These are phyloP conservation scores for Vidua macroura DNA, from an alignment of 2,113 vertebrate genomes.

Conservation along the genomic window DNA sequence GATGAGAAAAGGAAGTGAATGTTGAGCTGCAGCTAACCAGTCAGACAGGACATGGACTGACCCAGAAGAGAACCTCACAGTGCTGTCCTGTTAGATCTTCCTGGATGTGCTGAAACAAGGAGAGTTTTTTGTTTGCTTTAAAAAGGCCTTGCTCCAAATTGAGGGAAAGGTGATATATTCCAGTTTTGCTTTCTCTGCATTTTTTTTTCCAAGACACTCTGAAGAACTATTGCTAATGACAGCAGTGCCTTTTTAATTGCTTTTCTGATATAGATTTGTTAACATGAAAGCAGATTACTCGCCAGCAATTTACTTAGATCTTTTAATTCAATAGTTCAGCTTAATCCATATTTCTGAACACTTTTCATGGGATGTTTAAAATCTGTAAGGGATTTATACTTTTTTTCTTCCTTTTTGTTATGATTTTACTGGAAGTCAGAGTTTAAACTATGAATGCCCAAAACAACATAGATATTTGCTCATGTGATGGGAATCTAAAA, in stretches of 20 bases:
- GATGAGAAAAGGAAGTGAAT: neutral
- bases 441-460: conserved; percentile 27
- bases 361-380: neutral
- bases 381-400: neutral
- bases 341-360: conserved; percentile 15
- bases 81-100: neutral
- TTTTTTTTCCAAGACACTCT: neutral
- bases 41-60: neutral
- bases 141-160: neutral
- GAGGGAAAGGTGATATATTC: neutral
- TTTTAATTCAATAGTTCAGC: neutral
- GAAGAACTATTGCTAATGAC: neutral
- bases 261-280: neutral
- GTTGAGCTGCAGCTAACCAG: neutral
- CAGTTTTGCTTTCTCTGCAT: neutral
- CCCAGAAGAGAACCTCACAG: neutral
- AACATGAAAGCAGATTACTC: neutral
- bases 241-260: neutral
- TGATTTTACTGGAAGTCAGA: neutral
- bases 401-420: neutral
- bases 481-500: neutral
- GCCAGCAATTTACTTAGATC: neutral
- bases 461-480: neutral
- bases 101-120: neutral
- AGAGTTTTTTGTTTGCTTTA: neutral